Percentiles rank a stretch among this genome's conserved stretches.
Evolutionary conservation across 1,140 invertebrate species (phyloP).

Genomic region (Hypothenemus hampei): DNA sequence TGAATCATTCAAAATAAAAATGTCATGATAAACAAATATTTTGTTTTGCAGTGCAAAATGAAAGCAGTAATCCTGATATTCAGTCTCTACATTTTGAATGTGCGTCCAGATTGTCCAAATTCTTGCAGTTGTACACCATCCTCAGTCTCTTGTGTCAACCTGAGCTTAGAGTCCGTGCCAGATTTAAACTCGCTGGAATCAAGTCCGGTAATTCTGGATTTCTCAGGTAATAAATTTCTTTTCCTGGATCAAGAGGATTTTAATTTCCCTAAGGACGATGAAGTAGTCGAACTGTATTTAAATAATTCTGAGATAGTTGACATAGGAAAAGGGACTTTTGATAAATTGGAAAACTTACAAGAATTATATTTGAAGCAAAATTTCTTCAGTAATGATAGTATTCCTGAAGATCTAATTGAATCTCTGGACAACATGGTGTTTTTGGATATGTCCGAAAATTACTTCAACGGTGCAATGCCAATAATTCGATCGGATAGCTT

Average conservation of each 20-base stretch:
- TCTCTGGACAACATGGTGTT: slow-evolving; percentile 30
- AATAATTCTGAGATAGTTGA: slow-evolving; percentile 35
- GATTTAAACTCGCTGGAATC: slow-evolving; percentile 31
- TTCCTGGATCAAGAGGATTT: slow-evolving; percentile 30
- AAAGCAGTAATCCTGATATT: slow-evolving; percentile 6
- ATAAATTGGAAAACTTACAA: slow-evolving; percentile 34
- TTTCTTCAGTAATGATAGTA: slow-evolving; percentile 24
- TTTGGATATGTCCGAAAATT: slow-evolving; percentile 36
- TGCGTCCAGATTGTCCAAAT: slow-evolving; percentile 26
- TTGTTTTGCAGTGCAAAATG: too few species aligned
- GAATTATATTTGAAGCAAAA: slow-evolving; percentile 36
- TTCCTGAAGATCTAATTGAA: slow-evolving; percentile 31
- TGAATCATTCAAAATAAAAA: too few species aligned
- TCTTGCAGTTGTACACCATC: slow-evolving; percentile 33
- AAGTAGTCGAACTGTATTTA: slow-evolving; percentile 36
- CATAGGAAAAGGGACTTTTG: slow-evolving; percentile 32
- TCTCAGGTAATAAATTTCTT: slow-evolving; percentile 34
- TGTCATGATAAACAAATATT: too few species aligned
- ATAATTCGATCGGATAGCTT: slow-evolving; percentile 32
- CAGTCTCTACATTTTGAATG: slow-evolving; percentile 1
- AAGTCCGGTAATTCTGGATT: slow-evolving; percentile 34
- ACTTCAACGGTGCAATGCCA: slow-evolving; percentile 34
- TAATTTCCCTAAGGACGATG: slow-evolving; percentile 30
- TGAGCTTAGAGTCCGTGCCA: slow-evolving; percentile 29
- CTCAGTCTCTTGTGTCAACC: slow-evolving; percentile 29